Evolutionary conservation across 2,888 invertebrate genomes (phyloP).

Genomic region (Netelia melanura): DNA sequence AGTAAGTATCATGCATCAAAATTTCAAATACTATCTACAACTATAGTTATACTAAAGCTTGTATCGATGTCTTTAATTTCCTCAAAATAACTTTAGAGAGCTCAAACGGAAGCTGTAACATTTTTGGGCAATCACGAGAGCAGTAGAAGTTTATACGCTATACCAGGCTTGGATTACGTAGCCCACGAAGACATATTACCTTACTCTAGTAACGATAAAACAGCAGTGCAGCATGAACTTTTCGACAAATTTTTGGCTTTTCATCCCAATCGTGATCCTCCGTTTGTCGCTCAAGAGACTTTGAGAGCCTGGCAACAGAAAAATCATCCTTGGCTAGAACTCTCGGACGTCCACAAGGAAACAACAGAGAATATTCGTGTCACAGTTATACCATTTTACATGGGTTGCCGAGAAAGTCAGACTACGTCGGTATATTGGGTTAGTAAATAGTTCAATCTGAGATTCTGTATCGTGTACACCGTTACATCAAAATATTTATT

Average conservation of each 20-base stretch:
- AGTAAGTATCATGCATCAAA: slow-evolving; percentile 87
- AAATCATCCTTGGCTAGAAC: slow-evolving; percentile 98
- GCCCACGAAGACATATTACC: slow-evolving; percentile 99
- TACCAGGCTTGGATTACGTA: slow-evolving; percentile 98
- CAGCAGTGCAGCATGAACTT: slow-evolving; percentile 97
- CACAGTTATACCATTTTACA: slow-evolving; percentile 99
- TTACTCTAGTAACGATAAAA: slow-evolving; percentile 94
- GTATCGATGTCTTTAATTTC: slow-evolving; percentile 23
- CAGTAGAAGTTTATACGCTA: slow-evolving; percentile 96
- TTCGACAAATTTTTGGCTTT: slow-evolving; percentile 97
- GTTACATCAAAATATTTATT: background rate
- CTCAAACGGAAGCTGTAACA: slow-evolving; percentile 99
- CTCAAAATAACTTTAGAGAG: slow-evolving; percentile 88
- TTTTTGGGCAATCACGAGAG: slow-evolving; percentile 98
- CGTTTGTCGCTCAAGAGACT: slow-evolving; percentile 95
- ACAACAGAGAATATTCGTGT: slow-evolving; percentile 98
- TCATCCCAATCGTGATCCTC: slow-evolving; percentile 93
- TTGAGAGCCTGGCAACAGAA: slow-evolving; percentile 98
- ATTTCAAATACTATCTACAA: background rate
- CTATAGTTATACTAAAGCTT: slow-evolving; percentile 13
- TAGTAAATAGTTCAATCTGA: slow-evolving; percentile 72
- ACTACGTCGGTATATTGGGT: slow-evolving; percentile 97
- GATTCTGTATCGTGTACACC: background rate
- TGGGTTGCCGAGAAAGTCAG: slow-evolving; percentile 97
- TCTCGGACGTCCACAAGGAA: slow-evolving; percentile 98